Evolutionary conservation across 2,888 invertebrate genomes (phyloP).

Genomic region (Leptarthrus brevirostris): DNA sequence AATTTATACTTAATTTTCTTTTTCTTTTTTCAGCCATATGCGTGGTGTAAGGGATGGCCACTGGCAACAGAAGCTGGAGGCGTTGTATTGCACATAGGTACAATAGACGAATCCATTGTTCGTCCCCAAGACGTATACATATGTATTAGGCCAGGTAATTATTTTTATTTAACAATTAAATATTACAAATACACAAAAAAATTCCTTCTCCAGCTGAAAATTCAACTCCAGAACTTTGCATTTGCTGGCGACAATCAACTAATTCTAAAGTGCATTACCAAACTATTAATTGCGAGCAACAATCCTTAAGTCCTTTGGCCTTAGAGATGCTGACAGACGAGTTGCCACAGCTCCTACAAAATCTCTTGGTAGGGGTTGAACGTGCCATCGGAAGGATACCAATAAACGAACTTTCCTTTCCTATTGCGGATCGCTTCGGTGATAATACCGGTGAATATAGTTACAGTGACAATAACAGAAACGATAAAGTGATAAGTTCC

Average conservation of each 20-base stretch:
- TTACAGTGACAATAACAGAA: constrained; percentile 6
- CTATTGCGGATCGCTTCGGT: constrained; percentile 69
- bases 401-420: constrained; percentile 74
- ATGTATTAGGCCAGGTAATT: constrained; percentile 69
- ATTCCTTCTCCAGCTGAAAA: constrained; percentile 58
- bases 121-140: constrained; percentile 75
- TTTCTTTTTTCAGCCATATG: too few relatives aligned
- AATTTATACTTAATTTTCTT: too few relatives aligned
- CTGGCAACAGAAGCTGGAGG: constrained; percentile 73
- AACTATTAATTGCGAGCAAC: constrained; percentile 62
- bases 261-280: constrained; percentile 60
- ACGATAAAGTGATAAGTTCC: constrained; percentile 59
- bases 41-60: constrained; percentile 75
- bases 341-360: constrained; percentile 74
- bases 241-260: constrained; percentile 62
- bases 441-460: constrained; percentile 59
- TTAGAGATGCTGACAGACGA: constrained; percentile 68
- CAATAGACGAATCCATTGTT: constrained; percentile 72
- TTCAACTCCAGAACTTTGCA: constrained; percentile 60
- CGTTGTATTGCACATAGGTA: constrained; percentile 74
- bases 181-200: too few relatives aligned
- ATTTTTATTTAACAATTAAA: constrained; percentile 36
- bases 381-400: constrained; percentile 76
- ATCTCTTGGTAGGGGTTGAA: constrained; percentile 76
- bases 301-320: constrained; percentile 62